These are phyloP conservation scores for Pithys albifrons DNA, from an alignment of 2,113 vertebrate species.

Conservation along the genomic window DNA sequence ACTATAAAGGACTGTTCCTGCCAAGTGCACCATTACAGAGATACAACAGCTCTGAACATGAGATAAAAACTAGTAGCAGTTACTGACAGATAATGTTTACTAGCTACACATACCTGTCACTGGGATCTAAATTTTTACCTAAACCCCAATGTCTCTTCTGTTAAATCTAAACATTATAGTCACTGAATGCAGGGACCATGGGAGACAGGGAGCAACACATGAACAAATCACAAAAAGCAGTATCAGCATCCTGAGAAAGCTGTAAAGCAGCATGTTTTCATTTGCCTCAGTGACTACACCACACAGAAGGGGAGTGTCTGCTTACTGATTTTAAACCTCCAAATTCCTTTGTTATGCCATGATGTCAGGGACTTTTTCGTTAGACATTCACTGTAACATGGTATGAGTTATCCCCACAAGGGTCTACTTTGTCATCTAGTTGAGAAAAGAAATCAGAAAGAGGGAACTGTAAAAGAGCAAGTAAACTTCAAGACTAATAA, in stretches of 20 bases:
- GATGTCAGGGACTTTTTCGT: background rate
- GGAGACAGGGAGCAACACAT: background rate
- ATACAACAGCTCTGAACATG: background rate
- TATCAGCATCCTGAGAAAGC: background rate
- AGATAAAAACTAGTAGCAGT: background rate
- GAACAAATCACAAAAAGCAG: background rate
- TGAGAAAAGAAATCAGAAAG: background rate
- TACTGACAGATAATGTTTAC: background rate
- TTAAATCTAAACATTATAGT: background rate
- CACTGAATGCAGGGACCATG: background rate
- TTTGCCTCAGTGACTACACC: background rate
- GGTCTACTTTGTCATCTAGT: background rate
- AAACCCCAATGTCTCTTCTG: background rate
- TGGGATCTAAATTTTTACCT: background rate
- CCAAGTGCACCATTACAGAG: slow-evolving; percentile 47
- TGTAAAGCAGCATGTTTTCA: background rate
- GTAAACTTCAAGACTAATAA: background rate
- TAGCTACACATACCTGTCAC: background rate
- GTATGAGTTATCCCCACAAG: background rate
- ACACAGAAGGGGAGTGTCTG: background rate
- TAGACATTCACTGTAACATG: background rate
- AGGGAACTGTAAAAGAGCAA: background rate
- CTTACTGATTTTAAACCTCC: background rate
- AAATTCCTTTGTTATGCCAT: background rate
- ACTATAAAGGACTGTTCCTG: slow-evolving; percentile 49